Base-by-base conservation (phyloP, 92 coral and sea anemone species). In the Porites cylindrica region DNA sequence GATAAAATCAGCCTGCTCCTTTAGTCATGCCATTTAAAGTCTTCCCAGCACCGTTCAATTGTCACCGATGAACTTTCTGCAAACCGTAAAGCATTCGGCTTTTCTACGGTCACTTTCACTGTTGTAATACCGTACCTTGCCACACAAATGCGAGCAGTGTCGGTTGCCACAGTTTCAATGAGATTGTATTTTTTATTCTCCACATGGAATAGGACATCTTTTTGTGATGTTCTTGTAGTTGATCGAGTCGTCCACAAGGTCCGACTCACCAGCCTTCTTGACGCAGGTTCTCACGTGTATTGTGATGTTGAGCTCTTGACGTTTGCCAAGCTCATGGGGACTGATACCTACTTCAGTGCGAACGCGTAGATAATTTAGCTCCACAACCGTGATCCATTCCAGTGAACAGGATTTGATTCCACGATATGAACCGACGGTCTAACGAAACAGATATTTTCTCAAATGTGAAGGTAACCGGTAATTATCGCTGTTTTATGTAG, bases 71-170 rank as follows among this genome's bases (percentile, higher is more conserved):
- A 94, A n/a, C 80, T 14, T 0, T 85, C 89, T 8, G 91, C 19
- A 63, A 93, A 93, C 29, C 94, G 88, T 68, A 93, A 79, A 1
- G 92, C 80, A 83, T 88, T 88, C 18, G 91, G 94, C 78, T 93
- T 93, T 21, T 77, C 52, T 0, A 93, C 96, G 1, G 20, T 85
- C 63, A 93, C 93, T 86, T 77, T 77, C 1, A 85, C 96, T 78
- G 88, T 85, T 4, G 77, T 91, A 10, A 75, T 87, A 1, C 82
- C 82, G 63, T 93, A 91, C 1, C 90, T 71, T 7, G 81, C 86
- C 29, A 93, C 96, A 38, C 94, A 93, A 67, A 93, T 88, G 24
- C 96, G 94, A 16, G 96, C 96, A 10, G 91, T 86, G 32, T 93
- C 96, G 10, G 94, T 83, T 12, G 96, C 96, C 9, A 93, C 90